Evolutionary conservation across 2,113 vertebrate species (phyloP).

Genomic region (Cacatua alba): DNA sequence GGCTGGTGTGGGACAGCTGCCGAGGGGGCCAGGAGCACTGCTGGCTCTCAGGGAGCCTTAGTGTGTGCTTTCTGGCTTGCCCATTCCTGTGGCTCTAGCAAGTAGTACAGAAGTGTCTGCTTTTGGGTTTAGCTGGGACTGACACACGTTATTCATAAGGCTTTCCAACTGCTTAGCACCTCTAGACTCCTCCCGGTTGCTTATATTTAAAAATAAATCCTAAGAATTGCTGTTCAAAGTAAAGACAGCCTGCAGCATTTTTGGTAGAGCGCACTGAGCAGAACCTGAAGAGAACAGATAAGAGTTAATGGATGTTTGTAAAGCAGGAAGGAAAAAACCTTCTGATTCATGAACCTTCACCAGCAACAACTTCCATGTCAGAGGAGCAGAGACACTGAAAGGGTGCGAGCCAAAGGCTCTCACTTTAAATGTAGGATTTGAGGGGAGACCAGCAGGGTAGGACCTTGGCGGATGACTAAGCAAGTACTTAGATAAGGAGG

Average conservation of each 20-base stretch:
- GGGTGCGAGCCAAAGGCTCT: not conserved
- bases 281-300: not conserved
- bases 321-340: constrained; percentile 10
- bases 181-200: not conserved
- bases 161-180: not conserved
- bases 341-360: not conserved
- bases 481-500: not conserved
- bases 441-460: not conserved
- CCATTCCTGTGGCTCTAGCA: not conserved
- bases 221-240: not conserved
- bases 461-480: constrained; percentile 9
- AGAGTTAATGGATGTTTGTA: not conserved
- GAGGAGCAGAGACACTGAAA: not conserved
- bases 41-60: fast-evolving
- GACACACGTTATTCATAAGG: not conserved
- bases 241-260: not conserved
- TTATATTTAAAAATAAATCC: constrained; percentile 48
- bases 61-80: not conserved
- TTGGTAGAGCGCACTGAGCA: not conserved
- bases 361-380: not conserved
- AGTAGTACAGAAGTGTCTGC: not conserved
- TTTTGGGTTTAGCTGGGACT: not conserved
- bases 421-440: not conserved
- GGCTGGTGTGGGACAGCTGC: not conserved
- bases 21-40: fast-evolving